A percentile compares a stretch with the other conserved stretches of the same genome.
These are phyloP conservation scores for Acanthornis magna DNA, from an alignment of 2,797 vertebrate genomes.

Conservation along the genomic window DNA sequence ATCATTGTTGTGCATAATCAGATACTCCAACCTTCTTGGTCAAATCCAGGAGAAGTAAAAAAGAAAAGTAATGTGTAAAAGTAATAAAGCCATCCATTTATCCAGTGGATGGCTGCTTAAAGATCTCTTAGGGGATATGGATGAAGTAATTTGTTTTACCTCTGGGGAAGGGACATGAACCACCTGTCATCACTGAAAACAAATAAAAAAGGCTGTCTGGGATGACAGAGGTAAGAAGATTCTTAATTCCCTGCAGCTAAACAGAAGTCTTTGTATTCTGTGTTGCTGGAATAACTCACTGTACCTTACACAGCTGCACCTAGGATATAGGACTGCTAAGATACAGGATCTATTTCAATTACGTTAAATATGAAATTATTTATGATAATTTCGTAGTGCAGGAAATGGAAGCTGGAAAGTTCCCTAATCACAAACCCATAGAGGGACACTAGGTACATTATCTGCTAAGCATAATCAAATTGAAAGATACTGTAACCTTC, in stretches of 20 bases:
- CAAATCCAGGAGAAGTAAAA: background rate
- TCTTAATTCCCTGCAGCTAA: background rate
- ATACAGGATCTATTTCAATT: background rate
- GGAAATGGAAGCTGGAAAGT: background rate
- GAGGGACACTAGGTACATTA: background rate
- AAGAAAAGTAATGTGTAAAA: background rate
- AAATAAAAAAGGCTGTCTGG: background rate
- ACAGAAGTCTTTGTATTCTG: background rate
- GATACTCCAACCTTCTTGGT: background rate
- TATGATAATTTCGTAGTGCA: background rate
- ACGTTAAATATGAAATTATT: background rate
- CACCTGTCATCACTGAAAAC: background rate
- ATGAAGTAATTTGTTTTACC: background rate
- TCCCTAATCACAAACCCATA: background rate
- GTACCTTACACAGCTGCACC: background rate
- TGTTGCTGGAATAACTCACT: background rate
- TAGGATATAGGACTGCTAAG: background rate
- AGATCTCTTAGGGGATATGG: background rate
- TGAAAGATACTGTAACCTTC: background rate
- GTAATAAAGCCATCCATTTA: no score
- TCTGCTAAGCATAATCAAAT: background rate
- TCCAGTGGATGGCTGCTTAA: background rate
- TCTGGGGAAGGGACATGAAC: background rate
- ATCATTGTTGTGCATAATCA: background rate
- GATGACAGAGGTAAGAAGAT: background rate